phyloP scores from a whole-genome alignment of 2,888 invertebrate genomes.

The Aquatica leii region DNA sequence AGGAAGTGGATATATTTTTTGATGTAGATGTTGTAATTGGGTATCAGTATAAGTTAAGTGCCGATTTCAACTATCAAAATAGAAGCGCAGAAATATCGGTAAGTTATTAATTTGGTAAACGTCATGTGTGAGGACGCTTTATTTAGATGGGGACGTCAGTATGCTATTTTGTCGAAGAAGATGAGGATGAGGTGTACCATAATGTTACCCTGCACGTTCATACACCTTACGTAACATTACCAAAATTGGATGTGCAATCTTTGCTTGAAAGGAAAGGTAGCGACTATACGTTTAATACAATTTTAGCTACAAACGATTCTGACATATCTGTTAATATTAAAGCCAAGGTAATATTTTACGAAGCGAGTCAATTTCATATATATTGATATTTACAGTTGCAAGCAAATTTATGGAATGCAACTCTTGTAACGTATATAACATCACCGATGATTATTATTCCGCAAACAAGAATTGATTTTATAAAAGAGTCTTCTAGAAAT shows the following conservation, averaged over 20 bases:
- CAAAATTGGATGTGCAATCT: slow-evolving; percentile 61
- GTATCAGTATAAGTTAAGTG: slow-evolving; percentile 60
- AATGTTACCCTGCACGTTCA: slow-evolving; percentile 62
- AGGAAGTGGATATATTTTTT: slow-evolving; percentile 63
- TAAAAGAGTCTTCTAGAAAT: slow-evolving; percentile 72
- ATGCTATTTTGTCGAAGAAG: slow-evolving; percentile 63
- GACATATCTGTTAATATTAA: slow-evolving; percentile 63
- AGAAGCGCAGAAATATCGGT: slow-evolving; percentile 60
- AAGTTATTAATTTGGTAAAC: slow-evolving; percentile 12
- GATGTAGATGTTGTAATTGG: slow-evolving; percentile 62
- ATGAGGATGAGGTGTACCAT: slow-evolving; percentile 55
- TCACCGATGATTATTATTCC: slow-evolving; percentile 72
- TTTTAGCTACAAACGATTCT: slow-evolving; percentile 62
- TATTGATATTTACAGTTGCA: slow-evolving; percentile 63
- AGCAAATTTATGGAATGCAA: slow-evolving; percentile 68
- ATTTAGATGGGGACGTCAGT: slow-evolving; percentile 61
- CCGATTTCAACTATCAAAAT: slow-evolving; percentile 62
- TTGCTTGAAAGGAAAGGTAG: slow-evolving; percentile 63
- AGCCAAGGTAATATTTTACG: slow-evolving; percentile 63
- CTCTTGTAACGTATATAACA: slow-evolving; percentile 61
- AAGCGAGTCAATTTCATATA: neutral
- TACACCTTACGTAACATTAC: slow-evolving; percentile 65
- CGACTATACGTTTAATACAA: slow-evolving; percentile 63
- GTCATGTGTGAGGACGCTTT: slow-evolving; percentile 10
- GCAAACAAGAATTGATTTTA: slow-evolving; percentile 69